phyloP scores from a whole-genome alignment of 2,888 invertebrate species.

The Ametastegia equiseti region DNA sequence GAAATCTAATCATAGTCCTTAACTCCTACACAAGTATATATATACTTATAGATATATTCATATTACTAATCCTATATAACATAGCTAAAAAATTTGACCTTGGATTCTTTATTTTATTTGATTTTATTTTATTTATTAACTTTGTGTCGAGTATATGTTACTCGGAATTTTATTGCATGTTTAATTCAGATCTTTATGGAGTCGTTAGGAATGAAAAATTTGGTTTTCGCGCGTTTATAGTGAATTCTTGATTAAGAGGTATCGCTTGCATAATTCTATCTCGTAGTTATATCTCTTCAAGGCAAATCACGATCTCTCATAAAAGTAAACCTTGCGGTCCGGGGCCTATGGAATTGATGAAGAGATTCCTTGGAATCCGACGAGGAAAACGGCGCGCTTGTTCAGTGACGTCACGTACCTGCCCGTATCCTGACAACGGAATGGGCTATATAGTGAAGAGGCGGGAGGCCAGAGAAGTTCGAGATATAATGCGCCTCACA shows the following conservation, averaged over 20 bases:
- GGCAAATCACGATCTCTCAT: neutral
- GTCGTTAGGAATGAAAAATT: neutral
- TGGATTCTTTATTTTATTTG: too few relatives aligned
- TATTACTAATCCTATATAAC: neutral
- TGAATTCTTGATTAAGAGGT: neutral
- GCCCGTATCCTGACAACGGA: constrained; percentile 11
- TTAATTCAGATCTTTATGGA: neutral
- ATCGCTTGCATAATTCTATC: neutral
- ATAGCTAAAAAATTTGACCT: neutral
- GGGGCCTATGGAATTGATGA: constrained; percentile 19
- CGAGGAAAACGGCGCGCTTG: constrained; percentile 39
- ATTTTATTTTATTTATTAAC: too few relatives aligned
- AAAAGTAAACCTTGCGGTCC: constrained; percentile 14
- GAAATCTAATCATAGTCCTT: neutral
- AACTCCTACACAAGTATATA: neutral
- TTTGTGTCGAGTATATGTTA: neutral
- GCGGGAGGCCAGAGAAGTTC: constrained; percentile 7
- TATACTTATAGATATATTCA: neutral
- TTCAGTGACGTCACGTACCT: constrained; percentile 45
- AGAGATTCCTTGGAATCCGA: constrained; percentile 40
- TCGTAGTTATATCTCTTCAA: neutral
- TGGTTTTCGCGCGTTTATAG: constrained; percentile 6
- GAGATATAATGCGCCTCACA: constrained; percentile 32
- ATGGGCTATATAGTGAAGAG: constrained; percentile 12
- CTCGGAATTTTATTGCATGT: neutral